These are phyloP conservation scores for Aphrocallistes beatrix DNA, from an alignment of 37 sponge, comb jelly and placozoan species.

Conservation along the genomic window DNA sequence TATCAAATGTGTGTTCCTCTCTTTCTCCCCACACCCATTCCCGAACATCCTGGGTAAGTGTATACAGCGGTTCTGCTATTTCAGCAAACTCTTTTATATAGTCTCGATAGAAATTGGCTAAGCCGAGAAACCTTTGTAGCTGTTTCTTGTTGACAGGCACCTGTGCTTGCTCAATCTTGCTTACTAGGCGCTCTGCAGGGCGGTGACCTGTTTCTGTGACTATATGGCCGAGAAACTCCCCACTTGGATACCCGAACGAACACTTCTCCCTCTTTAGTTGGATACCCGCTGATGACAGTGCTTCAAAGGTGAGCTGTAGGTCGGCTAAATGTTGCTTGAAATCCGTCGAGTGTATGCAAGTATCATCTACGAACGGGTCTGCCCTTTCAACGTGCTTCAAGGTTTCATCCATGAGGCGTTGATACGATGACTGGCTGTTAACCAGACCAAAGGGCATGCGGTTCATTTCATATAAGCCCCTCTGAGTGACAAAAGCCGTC, in stretches of 20 bases:
- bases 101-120: not conserved
- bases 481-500: not conserved
- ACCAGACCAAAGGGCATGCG: not conserved
- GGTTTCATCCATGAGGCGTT: not conserved
- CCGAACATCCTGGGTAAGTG: not conserved
- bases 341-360: not conserved
- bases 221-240: too few relatives aligned
- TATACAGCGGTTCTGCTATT: not conserved
- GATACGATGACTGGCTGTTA: not conserved
- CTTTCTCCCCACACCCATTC: not conserved
- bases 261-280: not conserved
- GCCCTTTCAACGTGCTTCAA: not conserved
- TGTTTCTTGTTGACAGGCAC: not conserved
- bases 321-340: not conserved
- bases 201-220: too few relatives aligned
- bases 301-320: not conserved
- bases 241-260: not conserved
- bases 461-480: not conserved
- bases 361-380: not conserved
- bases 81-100: not conserved
- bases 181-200: too few relatives aligned
- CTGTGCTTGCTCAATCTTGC: too few relatives aligned
- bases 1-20: not conserved
- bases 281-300: not conserved
- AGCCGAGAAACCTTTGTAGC: not conserved